These are phyloP conservation scores for Malurus leucopterus DNA, from an alignment of 2,797 vertebrate species.

Conservation along the genomic window DNA sequence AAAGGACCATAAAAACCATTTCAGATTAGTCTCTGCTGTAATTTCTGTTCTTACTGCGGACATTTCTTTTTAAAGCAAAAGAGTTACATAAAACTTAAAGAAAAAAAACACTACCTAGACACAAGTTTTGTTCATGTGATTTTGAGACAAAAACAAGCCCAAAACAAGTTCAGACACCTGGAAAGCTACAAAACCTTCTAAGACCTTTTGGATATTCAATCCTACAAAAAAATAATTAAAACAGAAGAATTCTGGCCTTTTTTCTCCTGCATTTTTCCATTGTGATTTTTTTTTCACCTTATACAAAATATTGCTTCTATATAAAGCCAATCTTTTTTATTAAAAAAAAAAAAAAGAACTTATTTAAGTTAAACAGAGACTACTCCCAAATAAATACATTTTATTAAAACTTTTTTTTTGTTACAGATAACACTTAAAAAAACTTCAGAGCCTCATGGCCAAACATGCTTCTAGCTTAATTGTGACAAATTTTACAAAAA, in stretches of 20 bases:
- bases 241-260: accelerated
- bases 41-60: not conserved
- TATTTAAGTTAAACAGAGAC: not conserved
- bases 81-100: not conserved
- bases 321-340: accelerated
- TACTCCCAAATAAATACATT: not conserved
- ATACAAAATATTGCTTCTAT: not conserved
- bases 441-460: not conserved
- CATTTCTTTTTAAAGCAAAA: not conserved
- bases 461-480: not conserved
- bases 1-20: not conserved
- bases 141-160: not conserved
- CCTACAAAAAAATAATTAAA: not conserved
- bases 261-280: accelerated
- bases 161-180: not conserved
- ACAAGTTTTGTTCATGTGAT: accelerated
- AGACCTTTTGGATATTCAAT: not conserved
- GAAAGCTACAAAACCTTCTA: not conserved
- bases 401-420: not conserved
- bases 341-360: not conserved
- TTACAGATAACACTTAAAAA: not conserved
- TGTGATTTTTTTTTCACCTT: not conserved
- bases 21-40: not conserved
- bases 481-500: not conserved
- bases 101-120: not conserved